Evolutionary conservation across 2,888 invertebrate species (phyloP).

Genomic region (Hirtodrosophila cameraria): DNA sequence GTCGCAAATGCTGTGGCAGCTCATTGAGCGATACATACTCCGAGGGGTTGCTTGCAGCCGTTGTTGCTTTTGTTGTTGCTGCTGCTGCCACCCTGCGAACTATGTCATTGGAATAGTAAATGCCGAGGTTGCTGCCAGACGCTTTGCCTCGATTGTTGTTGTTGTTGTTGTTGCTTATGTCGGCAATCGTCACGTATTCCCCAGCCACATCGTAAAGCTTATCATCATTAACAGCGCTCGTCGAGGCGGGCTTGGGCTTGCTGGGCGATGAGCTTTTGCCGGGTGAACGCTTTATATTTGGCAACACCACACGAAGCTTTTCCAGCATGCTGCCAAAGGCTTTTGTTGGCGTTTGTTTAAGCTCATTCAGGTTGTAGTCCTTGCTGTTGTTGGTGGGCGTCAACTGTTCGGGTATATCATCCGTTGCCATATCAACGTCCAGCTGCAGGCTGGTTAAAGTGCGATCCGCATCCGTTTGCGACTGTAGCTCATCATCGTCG

Average conservation of each 20-base stretch:
- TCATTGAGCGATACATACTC: constrained; percentile 94
- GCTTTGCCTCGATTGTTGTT: constrained; percentile 52
- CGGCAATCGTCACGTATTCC: constrained; percentile 94
- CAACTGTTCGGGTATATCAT: constrained; percentile 60
- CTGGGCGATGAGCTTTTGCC: constrained; percentile 83
- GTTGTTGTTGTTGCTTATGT: constrained; percentile 90
- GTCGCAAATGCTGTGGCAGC: constrained; percentile 86
- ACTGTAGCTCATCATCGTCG: constrained; percentile 89
- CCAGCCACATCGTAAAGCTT: constrained; percentile 85
- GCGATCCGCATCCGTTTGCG: constrained; percentile 56
- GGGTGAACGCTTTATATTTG: constrained; percentile 80
- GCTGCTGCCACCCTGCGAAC: constrained; percentile 85
- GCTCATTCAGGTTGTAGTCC: constrained; percentile 83
- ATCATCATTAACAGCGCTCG: constrained; percentile 84
- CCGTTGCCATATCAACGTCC: constrained; percentile 51
- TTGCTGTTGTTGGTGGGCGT: constrained; percentile 66
- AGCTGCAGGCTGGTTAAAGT: constrained; percentile 86
- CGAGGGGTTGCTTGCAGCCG: constrained; percentile 61
- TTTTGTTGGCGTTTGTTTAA: constrained; percentile 79
- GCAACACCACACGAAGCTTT: constrained; percentile 88
- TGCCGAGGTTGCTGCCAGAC: constrained; percentile 77
- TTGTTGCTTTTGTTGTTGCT: constrained; percentile 78
- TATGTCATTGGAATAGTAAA: constrained; percentile 88
- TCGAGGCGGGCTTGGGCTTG: constrained; percentile 74
- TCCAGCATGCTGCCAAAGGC: constrained; percentile 91